These are phyloP conservation scores for Coregonus suidteri DNA, from an alignment of 2,797 vertebrate species.

Conservation along the genomic window DNA sequence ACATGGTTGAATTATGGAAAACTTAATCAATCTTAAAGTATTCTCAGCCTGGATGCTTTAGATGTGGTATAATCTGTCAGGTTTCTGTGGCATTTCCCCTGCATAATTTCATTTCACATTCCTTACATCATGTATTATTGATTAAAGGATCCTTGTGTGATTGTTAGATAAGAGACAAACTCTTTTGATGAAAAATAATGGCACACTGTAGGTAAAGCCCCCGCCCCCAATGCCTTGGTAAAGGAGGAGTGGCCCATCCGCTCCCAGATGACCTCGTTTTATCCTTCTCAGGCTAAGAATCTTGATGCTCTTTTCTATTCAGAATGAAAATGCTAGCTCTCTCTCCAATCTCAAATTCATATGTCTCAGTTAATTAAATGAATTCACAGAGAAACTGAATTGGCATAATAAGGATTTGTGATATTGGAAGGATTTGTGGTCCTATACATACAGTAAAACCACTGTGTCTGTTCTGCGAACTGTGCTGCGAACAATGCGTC, in stretches of 20 bases:
- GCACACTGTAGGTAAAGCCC: not conserved
- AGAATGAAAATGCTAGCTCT: not conserved
- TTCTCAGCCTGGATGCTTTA: not conserved
- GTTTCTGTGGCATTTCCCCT: too few species aligned
- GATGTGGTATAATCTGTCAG: not conserved
- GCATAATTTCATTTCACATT: not conserved
- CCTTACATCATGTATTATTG: not conserved
- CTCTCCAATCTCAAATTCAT: constrained; percentile 33
- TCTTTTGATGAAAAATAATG: not conserved
- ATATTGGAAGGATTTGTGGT: constrained; percentile 40
- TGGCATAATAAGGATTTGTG: constrained; percentile 36
- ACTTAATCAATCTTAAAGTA: not conserved
- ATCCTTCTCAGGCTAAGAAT: not conserved
- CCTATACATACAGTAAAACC: constrained; percentile 12
- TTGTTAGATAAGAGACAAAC: not conserved
- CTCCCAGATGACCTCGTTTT: not conserved
- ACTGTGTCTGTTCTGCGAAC: constrained; percentile 30
- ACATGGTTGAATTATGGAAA: not conserved
- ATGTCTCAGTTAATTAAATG: constrained; percentile 37
- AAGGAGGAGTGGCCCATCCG: not conserved
- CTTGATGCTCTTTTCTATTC: not conserved
- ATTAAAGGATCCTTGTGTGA: not conserved
- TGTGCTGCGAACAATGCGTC: constrained; percentile 12
- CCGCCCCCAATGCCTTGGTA: not conserved
- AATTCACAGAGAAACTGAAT: constrained; percentile 27